A percentile compares a stretch with the other conserved stretches of the same genome.
phyloP scores from a whole-genome alignment of 1,140 invertebrate species.

The Nasonia vitripennis region DNA sequence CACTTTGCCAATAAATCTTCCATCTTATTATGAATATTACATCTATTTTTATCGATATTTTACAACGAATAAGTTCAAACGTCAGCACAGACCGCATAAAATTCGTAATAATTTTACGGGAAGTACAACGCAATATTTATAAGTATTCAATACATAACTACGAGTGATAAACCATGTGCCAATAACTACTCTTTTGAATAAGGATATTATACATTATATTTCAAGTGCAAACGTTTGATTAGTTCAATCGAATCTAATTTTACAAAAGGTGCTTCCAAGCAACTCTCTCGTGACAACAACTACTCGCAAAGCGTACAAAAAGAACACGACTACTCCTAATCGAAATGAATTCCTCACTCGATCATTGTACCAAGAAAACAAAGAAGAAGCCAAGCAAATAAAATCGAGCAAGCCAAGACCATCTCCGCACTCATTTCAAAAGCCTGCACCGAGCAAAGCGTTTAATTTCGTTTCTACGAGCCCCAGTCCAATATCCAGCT shows the following conservation, averaged over 20 bases:
- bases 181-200: neutral
- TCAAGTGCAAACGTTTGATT: no score
- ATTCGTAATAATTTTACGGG: no score
- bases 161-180: neutral
- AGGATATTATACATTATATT: neutral
- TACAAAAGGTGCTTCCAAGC: no score
- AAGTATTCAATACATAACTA: neutral
- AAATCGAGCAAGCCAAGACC: neutral
- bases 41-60: no score
- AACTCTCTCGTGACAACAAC: no score
- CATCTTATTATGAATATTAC: neutral
- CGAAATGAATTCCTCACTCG: neutral
- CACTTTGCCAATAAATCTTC: constrained; percentile 2
- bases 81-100: no score
- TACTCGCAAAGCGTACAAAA: no score
- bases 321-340: no score
- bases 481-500: neutral
- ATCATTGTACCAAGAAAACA: neutral
- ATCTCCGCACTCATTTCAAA: neutral
- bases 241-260: no score
- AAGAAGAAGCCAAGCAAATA: constrained; percentile 6
- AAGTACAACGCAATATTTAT: no score
- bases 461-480: constrained; percentile 31
- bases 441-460: neutral
- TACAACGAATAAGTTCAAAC: no score